A percentile compares a stretch with the other conserved stretches of the same genome.
Evolutionary conservation across 2,113 vertebrate species (phyloP).

Genomic region (Cryptomyrus ogoouensis): DNA sequence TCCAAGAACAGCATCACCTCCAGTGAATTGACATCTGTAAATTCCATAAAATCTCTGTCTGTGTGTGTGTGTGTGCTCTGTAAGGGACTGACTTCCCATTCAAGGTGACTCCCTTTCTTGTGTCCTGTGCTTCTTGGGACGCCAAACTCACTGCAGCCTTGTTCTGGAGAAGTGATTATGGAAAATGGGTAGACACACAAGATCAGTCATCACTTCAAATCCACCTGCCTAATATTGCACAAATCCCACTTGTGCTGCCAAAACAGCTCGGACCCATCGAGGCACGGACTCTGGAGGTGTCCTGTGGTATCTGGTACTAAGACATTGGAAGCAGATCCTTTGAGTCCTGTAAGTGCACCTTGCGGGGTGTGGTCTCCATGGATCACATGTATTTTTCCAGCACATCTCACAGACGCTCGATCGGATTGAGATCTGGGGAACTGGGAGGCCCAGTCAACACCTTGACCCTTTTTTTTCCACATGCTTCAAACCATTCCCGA

Average conservation of each 20-base stretch:
- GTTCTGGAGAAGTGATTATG: not conserved
- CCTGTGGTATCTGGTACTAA: not conserved
- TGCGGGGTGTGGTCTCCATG: not conserved
- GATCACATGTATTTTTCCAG: not conserved
- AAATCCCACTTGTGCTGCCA: not conserved
- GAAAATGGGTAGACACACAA: not conserved
- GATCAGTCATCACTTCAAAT: not conserved
- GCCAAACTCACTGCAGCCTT: not conserved
- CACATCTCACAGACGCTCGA: not conserved
- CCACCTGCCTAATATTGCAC: not conserved
- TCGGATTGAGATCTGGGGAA: not conserved
- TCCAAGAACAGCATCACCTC: not conserved
- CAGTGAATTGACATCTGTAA: not conserved
- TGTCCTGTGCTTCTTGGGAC: not conserved
- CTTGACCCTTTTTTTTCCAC: not conserved
- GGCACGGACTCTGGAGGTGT: not conserved
- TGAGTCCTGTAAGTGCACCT: not conserved
- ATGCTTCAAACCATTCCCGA: not conserved
- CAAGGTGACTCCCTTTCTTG: not conserved
- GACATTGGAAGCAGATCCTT: not conserved
- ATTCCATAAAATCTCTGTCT: not conserved
- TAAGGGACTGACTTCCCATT: not conserved
- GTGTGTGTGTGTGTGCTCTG: not conserved
- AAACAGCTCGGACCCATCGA: not conserved
- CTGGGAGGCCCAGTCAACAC: not conserved